Evolutionary conservation across 2,888 invertebrate genomes (phyloP).

Genomic region (Papilio demoleus): DNA sequence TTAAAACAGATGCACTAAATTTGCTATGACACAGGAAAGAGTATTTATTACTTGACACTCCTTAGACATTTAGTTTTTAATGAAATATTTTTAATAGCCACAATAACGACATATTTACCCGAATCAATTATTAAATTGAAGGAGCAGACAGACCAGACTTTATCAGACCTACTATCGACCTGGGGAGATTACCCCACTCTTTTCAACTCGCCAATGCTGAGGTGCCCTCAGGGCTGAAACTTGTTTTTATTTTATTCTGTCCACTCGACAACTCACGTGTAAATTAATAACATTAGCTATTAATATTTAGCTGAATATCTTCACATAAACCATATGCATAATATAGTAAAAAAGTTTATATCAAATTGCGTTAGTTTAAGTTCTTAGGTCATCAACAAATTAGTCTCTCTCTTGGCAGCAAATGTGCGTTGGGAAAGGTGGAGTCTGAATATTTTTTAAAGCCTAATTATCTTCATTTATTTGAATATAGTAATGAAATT

Average conservation of each 20-base stretch:
- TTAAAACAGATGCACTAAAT: no score
- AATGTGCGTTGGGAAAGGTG: background rate
- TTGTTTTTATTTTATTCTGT: conserved; percentile 15
- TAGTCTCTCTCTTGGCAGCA: background rate
- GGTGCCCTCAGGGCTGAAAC: background rate
- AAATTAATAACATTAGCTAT: background rate
- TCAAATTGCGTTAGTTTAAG: background rate
- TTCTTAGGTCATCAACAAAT: background rate
- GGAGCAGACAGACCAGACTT: background rate
- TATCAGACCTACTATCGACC: background rate
- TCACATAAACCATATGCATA: no score
- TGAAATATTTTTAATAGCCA: background rate
- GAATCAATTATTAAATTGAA: background rate
- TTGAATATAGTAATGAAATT: background rate
- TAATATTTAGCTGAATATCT: no score
- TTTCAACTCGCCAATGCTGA: background rate
- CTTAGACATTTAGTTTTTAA: background rate
- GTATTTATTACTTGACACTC: no score
- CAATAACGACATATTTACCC: background rate
- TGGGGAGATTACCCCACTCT: background rate
- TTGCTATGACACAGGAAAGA: no score
- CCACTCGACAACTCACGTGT: background rate
- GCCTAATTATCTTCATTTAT: background rate
- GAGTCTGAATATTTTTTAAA: background rate
- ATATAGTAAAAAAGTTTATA: no score